Conservation (phyloP, 2,113 vertebrate species). For the Hydrochoerus hydrochaeris region DNA sequence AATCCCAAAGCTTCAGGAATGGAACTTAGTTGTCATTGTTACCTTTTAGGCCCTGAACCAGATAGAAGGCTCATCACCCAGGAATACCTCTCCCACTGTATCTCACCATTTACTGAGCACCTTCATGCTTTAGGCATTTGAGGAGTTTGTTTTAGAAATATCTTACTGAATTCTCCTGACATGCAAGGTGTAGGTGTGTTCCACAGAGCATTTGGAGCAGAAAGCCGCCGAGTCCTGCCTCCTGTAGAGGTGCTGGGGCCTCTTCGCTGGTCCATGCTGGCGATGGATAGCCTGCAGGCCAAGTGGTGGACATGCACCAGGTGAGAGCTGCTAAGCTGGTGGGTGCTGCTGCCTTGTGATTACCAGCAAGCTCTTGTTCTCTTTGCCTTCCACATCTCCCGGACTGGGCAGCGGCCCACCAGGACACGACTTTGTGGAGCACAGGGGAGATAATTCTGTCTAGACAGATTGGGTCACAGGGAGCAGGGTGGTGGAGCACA, state of each 20-base stretch:
- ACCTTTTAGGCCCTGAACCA: not conserved
- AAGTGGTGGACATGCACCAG: not conserved
- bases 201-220: too few relatives aligned
- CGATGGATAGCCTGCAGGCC: not conserved
- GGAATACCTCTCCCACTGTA: too few relatives aligned
- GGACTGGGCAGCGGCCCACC: not conserved
- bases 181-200: not conserved
- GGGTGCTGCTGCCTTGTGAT: not conserved
- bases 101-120: too few relatives aligned
- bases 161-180: not conserved
- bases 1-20: too few relatives aligned
- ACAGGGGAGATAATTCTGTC: not conserved
- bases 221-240: fast-evolving
- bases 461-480: not conserved
- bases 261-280: too few relatives aligned
- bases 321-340: not conserved
- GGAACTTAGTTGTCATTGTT: not conserved
- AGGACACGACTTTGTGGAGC: not conserved
- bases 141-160: too few relatives aligned
- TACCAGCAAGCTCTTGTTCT: not conserved
- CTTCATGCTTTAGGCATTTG: not conserved
- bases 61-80: fast-evolving
- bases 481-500: not conserved
- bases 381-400: not conserved
- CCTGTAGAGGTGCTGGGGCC: not conserved